phyloP scores from a whole-genome alignment of 2,113 vertebrate species.

The Chitala chitala region DNA sequence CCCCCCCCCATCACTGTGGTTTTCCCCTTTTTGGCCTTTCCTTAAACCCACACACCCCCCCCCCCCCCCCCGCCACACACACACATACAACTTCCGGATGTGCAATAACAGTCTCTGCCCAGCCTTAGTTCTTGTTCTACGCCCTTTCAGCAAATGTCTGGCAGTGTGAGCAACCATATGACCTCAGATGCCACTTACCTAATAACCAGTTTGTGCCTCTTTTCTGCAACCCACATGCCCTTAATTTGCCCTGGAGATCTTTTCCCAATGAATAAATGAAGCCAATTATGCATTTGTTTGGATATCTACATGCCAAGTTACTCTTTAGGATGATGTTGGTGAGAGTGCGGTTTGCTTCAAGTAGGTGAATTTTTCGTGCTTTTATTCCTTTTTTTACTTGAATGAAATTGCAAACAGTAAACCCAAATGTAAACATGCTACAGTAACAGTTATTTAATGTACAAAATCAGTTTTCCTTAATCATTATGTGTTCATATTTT shows the following conservation, averaged over 20 bases:
- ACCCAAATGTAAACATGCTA: too few species aligned
- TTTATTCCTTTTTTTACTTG: neutral
- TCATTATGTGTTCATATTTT: neutral
- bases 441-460: neutral
- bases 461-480: slow-evolving; percentile 1
- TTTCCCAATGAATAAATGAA: slow-evolving; percentile 9
- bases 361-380: slow-evolving; percentile 6
- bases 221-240: neutral
- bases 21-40: too few species aligned
- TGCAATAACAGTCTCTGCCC: neutral
- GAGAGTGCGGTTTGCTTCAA: slow-evolving; percentile 12
- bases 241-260: slow-evolving; percentile 10
- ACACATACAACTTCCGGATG: neutral
- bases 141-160: neutral
- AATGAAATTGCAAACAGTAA: slow-evolving; percentile 1
- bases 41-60: too few species aligned
- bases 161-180: neutral
- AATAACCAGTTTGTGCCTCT: neutral
- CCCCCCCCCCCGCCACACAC: neutral
- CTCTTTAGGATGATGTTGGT: neutral
- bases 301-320: neutral
- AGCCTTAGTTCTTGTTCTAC: neutral
- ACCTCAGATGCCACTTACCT: slow-evolving; percentile 3
- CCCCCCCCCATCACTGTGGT: too few species aligned
- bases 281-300: slow-evolving; percentile 3